Percentiles rank a stretch among this genome's conserved stretches.
Conservation (phyloP, 2,888 invertebrate species). For the Clitarchus hookeri region DNA sequence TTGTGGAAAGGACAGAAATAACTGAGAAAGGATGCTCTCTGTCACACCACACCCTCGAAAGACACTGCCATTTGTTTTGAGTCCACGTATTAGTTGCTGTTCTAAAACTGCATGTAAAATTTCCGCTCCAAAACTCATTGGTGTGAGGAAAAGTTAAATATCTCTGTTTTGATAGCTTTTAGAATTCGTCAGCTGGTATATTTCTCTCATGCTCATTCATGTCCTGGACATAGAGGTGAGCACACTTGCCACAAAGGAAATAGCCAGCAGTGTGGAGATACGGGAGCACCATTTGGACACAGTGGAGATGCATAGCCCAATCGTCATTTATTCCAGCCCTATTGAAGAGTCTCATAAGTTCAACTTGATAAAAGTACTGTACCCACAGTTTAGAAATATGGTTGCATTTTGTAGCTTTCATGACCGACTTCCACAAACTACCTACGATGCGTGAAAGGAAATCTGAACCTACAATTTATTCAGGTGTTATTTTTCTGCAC, state of each 20-base stretch:
- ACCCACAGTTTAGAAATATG: neutral
- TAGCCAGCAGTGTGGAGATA: neutral
- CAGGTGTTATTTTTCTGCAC: neutral
- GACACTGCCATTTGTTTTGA: neutral
- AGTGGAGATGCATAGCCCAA: neutral
- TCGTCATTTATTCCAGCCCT: neutral
- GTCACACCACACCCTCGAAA: no score
- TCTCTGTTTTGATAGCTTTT: neutral
- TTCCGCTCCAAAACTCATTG: neutral
- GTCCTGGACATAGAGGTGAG: neutral
- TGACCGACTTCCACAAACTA: neutral
- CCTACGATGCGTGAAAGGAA: neutral
- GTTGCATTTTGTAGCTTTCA: neutral
- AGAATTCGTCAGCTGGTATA: neutral
- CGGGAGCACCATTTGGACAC: neutral
- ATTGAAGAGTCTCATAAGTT: neutral
- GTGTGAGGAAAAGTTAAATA: neutral
- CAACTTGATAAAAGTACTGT: neutral
- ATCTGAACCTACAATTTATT: neutral
- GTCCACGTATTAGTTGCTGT: neutral
- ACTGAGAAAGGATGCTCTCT: constrained; percentile 7
- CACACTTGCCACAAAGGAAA: neutral
- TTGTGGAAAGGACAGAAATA: neutral
- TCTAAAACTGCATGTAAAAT: neutral
- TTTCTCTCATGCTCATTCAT: neutral